phyloP scores from a whole-genome alignment of 2,888 invertebrate species.

The Drosophila gaucha region DNA sequence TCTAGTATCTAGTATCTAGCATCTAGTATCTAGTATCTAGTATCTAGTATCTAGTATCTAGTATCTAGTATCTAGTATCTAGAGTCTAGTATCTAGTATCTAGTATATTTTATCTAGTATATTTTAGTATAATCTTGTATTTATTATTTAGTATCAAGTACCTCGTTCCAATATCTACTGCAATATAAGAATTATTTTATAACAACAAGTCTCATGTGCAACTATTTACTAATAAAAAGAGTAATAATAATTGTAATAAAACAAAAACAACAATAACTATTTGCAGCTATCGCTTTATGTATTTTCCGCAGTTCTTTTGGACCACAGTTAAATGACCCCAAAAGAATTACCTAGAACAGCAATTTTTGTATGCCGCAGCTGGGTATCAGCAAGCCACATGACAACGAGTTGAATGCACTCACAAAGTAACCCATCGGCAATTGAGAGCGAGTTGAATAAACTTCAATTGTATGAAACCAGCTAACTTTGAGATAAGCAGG shows the following conservation, averaged over 20 bases:
- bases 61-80: no score
- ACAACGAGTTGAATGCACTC: constrained; percentile 42
- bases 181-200: no score
- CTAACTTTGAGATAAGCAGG: constrained; percentile 8
- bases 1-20: neutral
- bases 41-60: no score
- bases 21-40: neutral
- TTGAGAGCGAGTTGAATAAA: constrained; percentile 47
- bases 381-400: constrained; percentile 10
- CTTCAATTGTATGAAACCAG: constrained; percentile 17
- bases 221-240: neutral
- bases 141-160: no score
- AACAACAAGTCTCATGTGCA: no score
- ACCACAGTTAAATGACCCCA: constrained; percentile 50
- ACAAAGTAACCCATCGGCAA: constrained; percentile 23
- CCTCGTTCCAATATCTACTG: no score
- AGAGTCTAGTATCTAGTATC: no score
- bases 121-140: no score
- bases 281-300: neutral
- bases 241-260: neutral
- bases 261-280: no score
- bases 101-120: no score
- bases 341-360: constrained; percentile 44
- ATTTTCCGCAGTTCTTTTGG: constrained; percentile 4
- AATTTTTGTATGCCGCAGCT: constrained; percentile 30